Evolutionary conservation across 2,797 vertebrate species (phyloP).

Genomic region (Psittacula derbiana): DNA sequence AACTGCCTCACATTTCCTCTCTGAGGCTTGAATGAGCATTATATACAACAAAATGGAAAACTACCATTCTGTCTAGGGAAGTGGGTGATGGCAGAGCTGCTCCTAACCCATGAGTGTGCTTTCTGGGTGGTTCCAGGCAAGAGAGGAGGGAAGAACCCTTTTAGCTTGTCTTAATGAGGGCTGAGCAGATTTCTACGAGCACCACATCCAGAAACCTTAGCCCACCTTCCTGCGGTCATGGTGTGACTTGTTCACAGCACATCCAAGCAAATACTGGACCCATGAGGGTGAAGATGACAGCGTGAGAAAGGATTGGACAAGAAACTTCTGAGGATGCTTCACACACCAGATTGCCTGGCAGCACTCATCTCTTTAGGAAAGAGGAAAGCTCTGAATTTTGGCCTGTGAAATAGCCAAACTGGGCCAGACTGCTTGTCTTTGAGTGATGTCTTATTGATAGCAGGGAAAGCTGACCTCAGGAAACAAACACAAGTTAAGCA

Average conservation of each 20-base stretch:
- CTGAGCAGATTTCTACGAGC: background rate
- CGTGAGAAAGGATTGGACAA: background rate
- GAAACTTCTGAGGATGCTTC: accelerated
- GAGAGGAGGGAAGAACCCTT: background rate
- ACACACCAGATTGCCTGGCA: accelerated
- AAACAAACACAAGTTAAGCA: background rate
- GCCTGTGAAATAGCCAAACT: background rate
- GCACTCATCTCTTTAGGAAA: background rate
- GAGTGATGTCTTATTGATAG: background rate
- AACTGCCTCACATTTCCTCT: background rate
- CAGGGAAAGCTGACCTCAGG: background rate
- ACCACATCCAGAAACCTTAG: background rate
- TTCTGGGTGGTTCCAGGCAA: accelerated
- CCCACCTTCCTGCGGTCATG: background rate
- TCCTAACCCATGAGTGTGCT: background rate
- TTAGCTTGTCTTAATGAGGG: no score
- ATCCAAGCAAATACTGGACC: background rate
- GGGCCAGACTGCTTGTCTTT: background rate
- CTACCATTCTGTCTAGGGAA: background rate
- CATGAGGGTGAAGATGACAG: accelerated
- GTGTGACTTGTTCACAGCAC: background rate
- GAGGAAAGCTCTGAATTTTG: background rate
- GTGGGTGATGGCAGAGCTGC: background rate
- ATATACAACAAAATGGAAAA: background rate
- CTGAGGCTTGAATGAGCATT: background rate